Base-by-base conservation (phyloP, 1,140 invertebrate genomes). In the Heliconius hewitsoni region DNA sequence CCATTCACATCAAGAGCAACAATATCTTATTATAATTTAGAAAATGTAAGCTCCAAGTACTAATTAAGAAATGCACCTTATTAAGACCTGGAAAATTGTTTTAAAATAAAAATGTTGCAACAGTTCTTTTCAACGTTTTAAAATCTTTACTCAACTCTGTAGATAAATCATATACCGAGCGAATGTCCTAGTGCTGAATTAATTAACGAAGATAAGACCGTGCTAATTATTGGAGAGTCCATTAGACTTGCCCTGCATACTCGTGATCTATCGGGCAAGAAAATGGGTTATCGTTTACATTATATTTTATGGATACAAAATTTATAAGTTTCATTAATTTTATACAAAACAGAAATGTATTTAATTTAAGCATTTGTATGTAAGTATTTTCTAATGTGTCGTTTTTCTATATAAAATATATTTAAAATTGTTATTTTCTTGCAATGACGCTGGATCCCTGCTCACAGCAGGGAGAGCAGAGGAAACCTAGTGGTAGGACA, bases 171-270 rank as follows among this genome's bases (percentile, higher is more conserved):
- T 13, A 66, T 66, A 66, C 60, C 9, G 60, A 66, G 60, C 30
- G 76, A 83, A 66, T 70, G 82, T 79, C 23, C 71, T 82, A 77
- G 81, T 70, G 73, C 71, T 27, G 77, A 82, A 87, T 84, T 85
- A 85, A 87, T 85, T 85, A 84, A 79, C 74, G 72, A 78, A 83
- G 84, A 85, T 84, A 85, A 83, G 84, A 77, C 75, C 70, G 78
- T 60, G 82, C 81, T 82, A 84, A 85, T 85, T 85, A 87, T 87
- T 83, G 79, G 74, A 84, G 74, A 60, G 74, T 76, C 70, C 19
- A 72, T 80, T 52, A 66, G 70, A 27, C n/a, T 57, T 80, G 74
- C 52, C 66, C 66, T 52, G 74, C 78, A 34, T 37, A 37, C 34
- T 37, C 34, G 34, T 66, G 34, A 30, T 30, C 19, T 39, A 34